A percentile compares a stretch with the other conserved stretches of the same genome.
These are phyloP conservation scores for Machimus atricapillus DNA, from an alignment of 2,888 invertebrate genomes.

Conservation along the genomic window DNA sequence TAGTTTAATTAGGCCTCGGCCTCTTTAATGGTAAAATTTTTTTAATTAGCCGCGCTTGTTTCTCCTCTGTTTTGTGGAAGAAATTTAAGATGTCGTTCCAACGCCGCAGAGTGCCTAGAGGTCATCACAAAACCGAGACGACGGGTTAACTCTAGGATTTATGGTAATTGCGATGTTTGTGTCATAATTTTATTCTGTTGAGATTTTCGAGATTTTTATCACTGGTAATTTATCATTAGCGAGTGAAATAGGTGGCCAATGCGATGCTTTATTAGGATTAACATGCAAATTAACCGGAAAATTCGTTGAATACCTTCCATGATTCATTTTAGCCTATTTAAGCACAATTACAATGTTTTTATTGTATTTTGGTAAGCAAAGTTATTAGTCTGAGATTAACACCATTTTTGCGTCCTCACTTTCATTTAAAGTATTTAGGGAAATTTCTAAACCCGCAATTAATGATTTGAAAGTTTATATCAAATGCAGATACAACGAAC, in stretches of 20 bases:
- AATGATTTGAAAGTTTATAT: not conserved
- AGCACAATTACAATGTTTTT: not conserved
- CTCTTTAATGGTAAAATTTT: slow-evolving; percentile 3
- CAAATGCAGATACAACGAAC: no score
- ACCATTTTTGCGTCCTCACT: not conserved
- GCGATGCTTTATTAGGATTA: not conserved
- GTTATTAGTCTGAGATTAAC: not conserved
- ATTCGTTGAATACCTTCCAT: not conserved
- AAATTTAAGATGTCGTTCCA: not conserved
- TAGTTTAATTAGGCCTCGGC: slow-evolving; percentile 16
- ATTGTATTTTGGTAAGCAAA: not conserved
- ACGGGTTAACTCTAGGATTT: not conserved
- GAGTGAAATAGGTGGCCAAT: not conserved
- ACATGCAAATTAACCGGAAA: not conserved
- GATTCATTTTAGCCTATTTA: not conserved
- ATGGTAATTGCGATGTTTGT: not conserved
- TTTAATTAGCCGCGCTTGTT: not conserved
- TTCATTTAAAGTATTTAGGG: not conserved
- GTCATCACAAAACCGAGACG: not conserved
- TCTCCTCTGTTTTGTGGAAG: not conserved
- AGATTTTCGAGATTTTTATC: not conserved
- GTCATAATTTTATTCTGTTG: not conserved
- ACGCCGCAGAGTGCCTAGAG: not conserved
- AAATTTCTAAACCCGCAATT: not conserved
- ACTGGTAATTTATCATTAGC: not conserved